phyloP scores from a whole-genome alignment of 1,140 invertebrate species.

The Trachymyrmex cornetzi region DNA sequence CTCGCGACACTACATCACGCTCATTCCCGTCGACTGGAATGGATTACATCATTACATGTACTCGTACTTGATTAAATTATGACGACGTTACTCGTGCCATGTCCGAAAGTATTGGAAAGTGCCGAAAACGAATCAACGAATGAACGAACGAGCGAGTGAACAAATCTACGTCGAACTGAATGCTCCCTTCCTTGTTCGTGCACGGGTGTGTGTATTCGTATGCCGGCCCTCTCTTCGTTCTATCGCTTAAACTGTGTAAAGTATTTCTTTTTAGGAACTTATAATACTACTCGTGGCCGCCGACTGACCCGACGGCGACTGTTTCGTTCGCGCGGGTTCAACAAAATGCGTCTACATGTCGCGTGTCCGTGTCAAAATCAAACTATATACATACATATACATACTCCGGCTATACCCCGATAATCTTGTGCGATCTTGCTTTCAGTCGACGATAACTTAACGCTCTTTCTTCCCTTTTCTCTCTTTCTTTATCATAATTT shows the following conservation, averaged over 20 bases:
- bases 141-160: slow-evolving; percentile 23
- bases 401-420: slow-evolving; percentile 24
- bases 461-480: slow-evolving; percentile 17
- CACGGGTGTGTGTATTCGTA: slow-evolving; percentile 52
- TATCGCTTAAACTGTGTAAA: slow-evolving; percentile 68
- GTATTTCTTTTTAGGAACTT: slow-evolving; percentile 80
- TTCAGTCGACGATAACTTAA: slow-evolving; percentile 63
- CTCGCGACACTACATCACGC: slow-evolving; percentile 19
- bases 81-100: slow-evolving; percentile 40
- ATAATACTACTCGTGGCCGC: slow-evolving; percentile 82
- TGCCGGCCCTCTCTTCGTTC: slow-evolving; percentile 60
- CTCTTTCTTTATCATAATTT: slow-evolving; percentile 28
- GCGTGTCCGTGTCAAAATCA: slow-evolving; percentile 55
- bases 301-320: slow-evolving; percentile 61
- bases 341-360: slow-evolving; percentile 38
- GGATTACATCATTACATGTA: slow-evolving; percentile 62
- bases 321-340: slow-evolving; percentile 53
- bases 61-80: slow-evolving; percentile 58
- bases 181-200: slow-evolving; percentile 42
- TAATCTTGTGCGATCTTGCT: slow-evolving; percentile 59
- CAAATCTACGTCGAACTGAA: slow-evolving; percentile 52
- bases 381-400: slow-evolving; percentile 44
- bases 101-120: slow-evolving; percentile 54
- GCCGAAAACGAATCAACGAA: slow-evolving; percentile 64
- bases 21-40: slow-evolving; percentile 68